Percentiles rank a stretch among this genome's conserved stretches.
Conservation (phyloP, 2,113 vertebrate genomes). For the Phycodurus eques region DNA sequence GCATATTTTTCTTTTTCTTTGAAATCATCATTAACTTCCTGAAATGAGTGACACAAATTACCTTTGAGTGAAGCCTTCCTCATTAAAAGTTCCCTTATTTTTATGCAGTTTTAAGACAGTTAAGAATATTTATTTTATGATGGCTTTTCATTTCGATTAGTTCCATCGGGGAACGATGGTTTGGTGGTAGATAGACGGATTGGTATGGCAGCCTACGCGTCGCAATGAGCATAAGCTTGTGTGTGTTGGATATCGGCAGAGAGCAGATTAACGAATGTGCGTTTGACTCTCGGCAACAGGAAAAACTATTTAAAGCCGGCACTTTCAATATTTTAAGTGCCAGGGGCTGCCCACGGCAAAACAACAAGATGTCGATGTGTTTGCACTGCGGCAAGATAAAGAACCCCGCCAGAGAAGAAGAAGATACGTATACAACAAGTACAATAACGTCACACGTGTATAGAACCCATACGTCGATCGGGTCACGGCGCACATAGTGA, state of each 20-base stretch:
- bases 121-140: not conserved
- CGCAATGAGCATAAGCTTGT: constrained; percentile 19
- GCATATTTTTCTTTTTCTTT: too few species aligned
- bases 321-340: constrained; percentile 23
- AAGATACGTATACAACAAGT: constrained; percentile 5
- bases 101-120: not conserved
- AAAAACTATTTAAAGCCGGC: constrained; percentile 31
- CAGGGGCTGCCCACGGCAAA: constrained; percentile 4
- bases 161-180: not conserved
- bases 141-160: not conserved
- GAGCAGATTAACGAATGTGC: constrained; percentile 22
- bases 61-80: not conserved
- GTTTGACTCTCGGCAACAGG: constrained; percentile 3
- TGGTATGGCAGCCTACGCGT: constrained; percentile 26
- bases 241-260: constrained; percentile 21
- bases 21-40: not conserved
- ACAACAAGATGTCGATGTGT: not conserved
- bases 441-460: constrained; percentile 4
- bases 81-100: not conserved
- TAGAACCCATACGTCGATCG: constrained; percentile 31
- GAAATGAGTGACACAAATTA: not conserved
- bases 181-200: not conserved
- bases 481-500: constrained; percentile 39
- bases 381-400: constrained; percentile 19
- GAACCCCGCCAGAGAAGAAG: constrained; percentile 19